A percentile compares a stretch with the other conserved stretches of the same genome.
These are phyloP conservation scores for Ochlodes sylvanus DNA, from an alignment of 2,888 invertebrate species.

Conservation along the genomic window DNA sequence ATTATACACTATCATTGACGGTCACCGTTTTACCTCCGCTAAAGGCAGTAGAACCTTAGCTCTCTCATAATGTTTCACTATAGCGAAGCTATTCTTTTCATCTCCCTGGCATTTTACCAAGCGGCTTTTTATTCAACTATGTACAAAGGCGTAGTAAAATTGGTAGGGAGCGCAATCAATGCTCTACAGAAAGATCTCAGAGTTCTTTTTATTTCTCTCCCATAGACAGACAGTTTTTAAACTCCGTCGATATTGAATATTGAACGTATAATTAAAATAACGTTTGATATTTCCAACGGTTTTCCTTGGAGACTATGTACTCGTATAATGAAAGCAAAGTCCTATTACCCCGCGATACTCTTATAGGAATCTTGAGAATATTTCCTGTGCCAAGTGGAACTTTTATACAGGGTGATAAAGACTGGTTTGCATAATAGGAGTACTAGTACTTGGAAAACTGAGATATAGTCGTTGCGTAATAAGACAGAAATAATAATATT, in stretches of 20 bases:
- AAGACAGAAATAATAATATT: not conserved
- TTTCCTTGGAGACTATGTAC: constrained; percentile 6
- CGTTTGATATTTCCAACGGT: constrained; percentile 16
- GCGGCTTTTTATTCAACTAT: constrained; percentile 73
- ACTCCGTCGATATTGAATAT: constrained; percentile 57
- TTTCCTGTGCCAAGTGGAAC: constrained; percentile 3
- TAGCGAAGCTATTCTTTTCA: constrained; percentile 72
- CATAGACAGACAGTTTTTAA: constrained; percentile 61
- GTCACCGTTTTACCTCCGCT: constrained; percentile 20
- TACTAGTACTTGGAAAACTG: not conserved
- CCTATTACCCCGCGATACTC: not conserved
- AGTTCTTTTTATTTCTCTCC: constrained; percentile 62
- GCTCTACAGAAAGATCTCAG: constrained; percentile 64
- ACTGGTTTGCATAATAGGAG: constrained; percentile 2
- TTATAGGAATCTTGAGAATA: not conserved
- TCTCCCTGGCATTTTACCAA: constrained; percentile 78
- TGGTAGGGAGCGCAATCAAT: constrained; percentile 72
- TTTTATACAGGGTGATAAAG: constrained; percentile 2
- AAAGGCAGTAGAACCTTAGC: constrained; percentile 53
- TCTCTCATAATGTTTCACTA: constrained; percentile 67
- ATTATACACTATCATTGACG: constrained; percentile 51
- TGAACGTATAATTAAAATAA: constrained; percentile 47
- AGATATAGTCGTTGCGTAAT: not conserved
- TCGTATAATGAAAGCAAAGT: not conserved
- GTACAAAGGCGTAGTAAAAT: constrained; percentile 63